Evolutionary conservation across 2,113 vertebrate genomes (phyloP), one percentile per base, ranked within the genome.

Genomic region (Mastomys natalensis): DNA sequence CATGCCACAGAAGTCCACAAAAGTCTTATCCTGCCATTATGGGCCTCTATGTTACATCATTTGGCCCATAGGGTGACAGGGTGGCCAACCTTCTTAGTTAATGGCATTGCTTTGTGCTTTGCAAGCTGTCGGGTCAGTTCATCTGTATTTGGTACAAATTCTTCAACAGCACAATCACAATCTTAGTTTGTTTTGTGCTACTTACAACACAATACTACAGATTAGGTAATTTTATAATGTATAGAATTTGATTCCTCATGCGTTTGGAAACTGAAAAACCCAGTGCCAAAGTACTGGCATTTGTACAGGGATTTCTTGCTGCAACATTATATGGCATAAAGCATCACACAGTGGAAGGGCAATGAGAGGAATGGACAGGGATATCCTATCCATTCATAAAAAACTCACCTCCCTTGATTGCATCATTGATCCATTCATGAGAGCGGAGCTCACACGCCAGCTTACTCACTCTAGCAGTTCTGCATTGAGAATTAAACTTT

Each of bases 41-140:
- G 55, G 43, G 55, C 11, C 48, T 68, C 12, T 48, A 48, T 70
- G 58, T n/a, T 58, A 90, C 21, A 19, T 62, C 19, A 21, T 62
- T 82, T 40, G 53, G 3, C 22, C 34, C 0, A 11, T 12, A 62
- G 37, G 26, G 7, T 87, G 64, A 40, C 5, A 70, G 12, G 0
- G 0, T 64, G 19, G 60, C 37, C 31, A 80, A 22, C 37, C 24
- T 92, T 84, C 78, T 94, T 80, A 85, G 22, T 5, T 16, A 11
- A 80, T 77, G n/a, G 9, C 68, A 84, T 88, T 84, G 64, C n/a
- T 95, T 97, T 94, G 0, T 51, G 7, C 58, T 66, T 64, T 55
- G 37, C 72, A 26, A 15, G 85, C 9, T 72, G 13, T 9, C 37
- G 8, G 48, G 82, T n/a, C 48, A 68, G 17, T 93, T 51, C 85